A percentile compares a stretch with the other conserved stretches of the same genome.
phyloP scores from a whole-genome alignment of 2,888 invertebrate species.

The Bursaphelenchus okinawaensis region DNA sequence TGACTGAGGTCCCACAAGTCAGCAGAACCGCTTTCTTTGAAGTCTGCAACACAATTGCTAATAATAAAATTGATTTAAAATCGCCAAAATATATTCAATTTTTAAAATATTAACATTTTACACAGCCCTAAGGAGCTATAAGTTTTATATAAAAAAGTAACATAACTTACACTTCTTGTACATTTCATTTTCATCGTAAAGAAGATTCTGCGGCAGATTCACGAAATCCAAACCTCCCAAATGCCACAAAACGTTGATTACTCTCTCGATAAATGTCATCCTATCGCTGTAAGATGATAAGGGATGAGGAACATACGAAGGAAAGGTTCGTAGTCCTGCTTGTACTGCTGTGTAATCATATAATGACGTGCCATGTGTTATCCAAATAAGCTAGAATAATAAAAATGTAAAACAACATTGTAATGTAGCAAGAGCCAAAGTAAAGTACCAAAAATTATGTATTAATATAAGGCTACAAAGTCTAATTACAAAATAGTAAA shows the following conservation, averaged over 20 bases:
- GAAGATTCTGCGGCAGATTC: constrained; percentile 48
- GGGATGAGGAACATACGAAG: constrained; percentile 54
- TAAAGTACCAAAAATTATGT: too few relatives aligned
- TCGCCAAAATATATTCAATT: too few relatives aligned
- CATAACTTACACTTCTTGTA: constrained; percentile 28
- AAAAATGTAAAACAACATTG: too few relatives aligned
- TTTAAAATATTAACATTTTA: too few relatives aligned
- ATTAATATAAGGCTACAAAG: too few relatives aligned
- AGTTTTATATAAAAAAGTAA: constrained; percentile 11
- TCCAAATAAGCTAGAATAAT: constrained; percentile 49
- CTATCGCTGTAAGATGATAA: constrained; percentile 40
- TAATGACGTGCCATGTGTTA: constrained; percentile 53
- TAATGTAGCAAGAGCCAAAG: too few relatives aligned
- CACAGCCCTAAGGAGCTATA: too few relatives aligned
- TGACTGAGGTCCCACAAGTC: constrained; percentile 48
- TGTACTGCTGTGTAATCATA: constrained; percentile 50
- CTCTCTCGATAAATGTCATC: constrained; percentile 40
- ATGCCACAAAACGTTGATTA: constrained; percentile 50
- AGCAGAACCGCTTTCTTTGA: constrained; percentile 1
- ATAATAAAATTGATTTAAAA: too few relatives aligned
- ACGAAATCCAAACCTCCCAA: constrained; percentile 51
- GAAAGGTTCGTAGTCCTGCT: constrained; percentile 48
- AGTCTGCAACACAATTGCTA: too few relatives aligned
- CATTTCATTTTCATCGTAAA: constrained; percentile 49
- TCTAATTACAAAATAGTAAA: too few relatives aligned